Evolutionary conservation across 2,888 invertebrate genomes (phyloP).

Genomic region (Mayetiola destructor): DNA sequence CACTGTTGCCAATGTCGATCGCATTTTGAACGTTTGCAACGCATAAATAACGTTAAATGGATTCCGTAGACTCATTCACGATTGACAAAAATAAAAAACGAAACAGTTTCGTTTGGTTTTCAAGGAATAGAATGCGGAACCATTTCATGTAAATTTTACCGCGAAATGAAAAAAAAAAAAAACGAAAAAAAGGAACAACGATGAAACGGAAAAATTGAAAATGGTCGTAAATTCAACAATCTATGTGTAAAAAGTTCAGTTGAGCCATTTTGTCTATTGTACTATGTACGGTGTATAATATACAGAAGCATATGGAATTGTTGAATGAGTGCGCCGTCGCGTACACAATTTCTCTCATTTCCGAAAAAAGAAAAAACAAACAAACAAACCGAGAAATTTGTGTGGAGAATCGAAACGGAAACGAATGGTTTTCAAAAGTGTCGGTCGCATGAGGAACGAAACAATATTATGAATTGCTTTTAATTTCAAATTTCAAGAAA

Average conservation of each 20-base stretch:
- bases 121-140: too few species aligned
- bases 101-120: too few species aligned
- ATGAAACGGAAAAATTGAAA: not conserved
- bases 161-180: not conserved
- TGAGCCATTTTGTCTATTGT: conserved; percentile 7
- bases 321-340: conserved; percentile 6
- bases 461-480: not conserved
- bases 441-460: not conserved
- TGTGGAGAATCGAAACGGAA: conserved; percentile 6
- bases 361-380: not conserved
- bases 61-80: too few species aligned
- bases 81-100: too few species aligned
- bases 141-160: too few species aligned
- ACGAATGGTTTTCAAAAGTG: not conserved
- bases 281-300: not conserved
- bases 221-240: too few species aligned
- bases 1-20: too few species aligned
- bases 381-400: not conserved
- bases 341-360: not conserved
- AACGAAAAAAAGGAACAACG: not conserved
- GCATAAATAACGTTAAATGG: conserved; percentile 5
- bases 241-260: not conserved
- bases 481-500: not conserved
- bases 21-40: not conserved
- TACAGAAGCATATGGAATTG: conserved; percentile 5